Evolutionary conservation across 2,113 vertebrate genomes (phyloP), one percentile per base, ranked within the genome.

Genomic region (Dunckerocampus dactyliophorus): DNA sequence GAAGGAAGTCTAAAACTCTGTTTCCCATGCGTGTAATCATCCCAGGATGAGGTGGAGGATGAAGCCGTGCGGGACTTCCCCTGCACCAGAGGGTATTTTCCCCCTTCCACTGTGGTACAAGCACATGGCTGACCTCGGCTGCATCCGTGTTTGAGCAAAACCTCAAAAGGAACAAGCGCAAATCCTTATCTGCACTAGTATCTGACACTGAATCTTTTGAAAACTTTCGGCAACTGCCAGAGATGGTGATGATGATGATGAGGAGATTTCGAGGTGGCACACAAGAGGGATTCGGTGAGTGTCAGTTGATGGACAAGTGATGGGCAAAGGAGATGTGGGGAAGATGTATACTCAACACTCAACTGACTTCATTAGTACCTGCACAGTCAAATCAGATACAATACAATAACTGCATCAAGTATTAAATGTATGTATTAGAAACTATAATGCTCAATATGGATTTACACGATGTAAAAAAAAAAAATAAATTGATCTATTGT

Each of bases 21-120:
- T 81, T 88, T 85, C 83, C 78, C 82, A 88, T 81, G 84, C 78
- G 72, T 86, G 85, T 88, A 85, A 87, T 90, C 83, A 85, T 85
- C 81, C 80, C 83, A 82, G 84, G 85, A 88, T 82, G 85, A 87
- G 82, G 87, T 77, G 72, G 82, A 85, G 69, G 71, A 84, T 80
- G 73, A 82, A 82, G 76, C 81, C 51, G 72, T 80, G 74, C 47
- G 85, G 88, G 84, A 89, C 86, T 90, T 88, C 88, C 87, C 86
- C 79, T 77, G 59, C 59, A 84, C 78, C 82, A 86, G 82, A 81
- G 84, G 83, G 84, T 86, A 86, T 87, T 89, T 88, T 87, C 77
- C 31, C 85, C 85, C 84, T 87, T 62, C 72, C 77, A 85, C 75
- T 81, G 80, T 80, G 86, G 79, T 85, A 76, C 64, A 48, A 77